These are phyloP conservation scores for Dorcus parallelipipedus DNA, from an alignment of 2,888 invertebrate species.

Conservation along the genomic window DNA sequence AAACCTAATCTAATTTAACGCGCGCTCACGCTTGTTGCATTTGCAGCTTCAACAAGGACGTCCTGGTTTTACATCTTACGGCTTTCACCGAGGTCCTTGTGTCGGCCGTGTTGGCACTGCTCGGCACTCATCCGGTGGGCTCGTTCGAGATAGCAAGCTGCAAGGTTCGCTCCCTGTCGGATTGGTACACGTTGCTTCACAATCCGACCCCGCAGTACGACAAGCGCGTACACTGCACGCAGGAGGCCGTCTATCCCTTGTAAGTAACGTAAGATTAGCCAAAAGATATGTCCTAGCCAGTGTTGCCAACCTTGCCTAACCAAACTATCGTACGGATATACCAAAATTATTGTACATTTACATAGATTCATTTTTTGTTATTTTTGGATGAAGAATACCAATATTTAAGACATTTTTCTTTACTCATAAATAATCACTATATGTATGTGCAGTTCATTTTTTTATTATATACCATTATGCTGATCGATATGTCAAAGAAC, in stretches of 20 bases:
- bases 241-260: conserved; percentile 97
- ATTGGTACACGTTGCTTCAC: conserved; percentile 95
- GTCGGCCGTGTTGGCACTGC: conserved; percentile 73
- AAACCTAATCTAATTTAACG: not conserved
- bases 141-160: conserved; percentile 75
- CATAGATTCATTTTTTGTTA: too few relatives aligned
- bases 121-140: conserved; percentile 81
- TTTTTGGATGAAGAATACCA: too few relatives aligned
- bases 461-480: too few relatives aligned
- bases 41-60: conserved; percentile 67
- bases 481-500: too few relatives aligned
- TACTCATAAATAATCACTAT: too few relatives aligned
- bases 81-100: conserved; percentile 77
- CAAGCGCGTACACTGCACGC: conserved; percentile 86
- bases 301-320: too few relatives aligned
- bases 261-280: conserved; percentile 52
- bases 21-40: conserved; percentile 5
- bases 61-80: conserved; percentile 74
- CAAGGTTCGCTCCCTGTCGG: conserved; percentile 73
- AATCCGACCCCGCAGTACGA: conserved; percentile 94
- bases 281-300: too few relatives aligned
- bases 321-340: too few relatives aligned
- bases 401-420: too few relatives aligned
- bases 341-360: too few relatives aligned
- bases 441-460: too few relatives aligned